Conservation (phyloP, 2,888 invertebrate genomes). For the Caenorhabditis sulstoni region DNA sequence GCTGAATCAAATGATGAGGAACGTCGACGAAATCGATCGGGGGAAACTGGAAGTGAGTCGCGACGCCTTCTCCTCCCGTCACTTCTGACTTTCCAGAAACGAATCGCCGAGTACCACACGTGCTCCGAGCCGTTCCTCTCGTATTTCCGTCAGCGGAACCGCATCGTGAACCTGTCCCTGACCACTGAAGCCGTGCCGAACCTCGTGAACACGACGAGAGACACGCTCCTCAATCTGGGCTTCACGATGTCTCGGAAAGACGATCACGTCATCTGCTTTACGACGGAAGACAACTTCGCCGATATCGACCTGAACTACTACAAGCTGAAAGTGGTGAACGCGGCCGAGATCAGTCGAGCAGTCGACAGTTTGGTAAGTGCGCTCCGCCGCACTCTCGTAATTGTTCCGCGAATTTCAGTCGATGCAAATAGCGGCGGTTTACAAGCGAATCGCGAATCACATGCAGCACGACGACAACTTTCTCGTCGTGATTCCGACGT, state of each 20-base stretch:
- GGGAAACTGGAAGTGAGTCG: conserved; percentile 72
- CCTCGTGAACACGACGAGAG: conserved; percentile 58
- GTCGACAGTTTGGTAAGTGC: conserved; percentile 45
- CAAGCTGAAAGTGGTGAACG: conserved; percentile 55
- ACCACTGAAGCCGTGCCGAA: conserved; percentile 45
- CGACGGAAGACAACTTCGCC: conserved; percentile 39
- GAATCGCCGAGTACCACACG: conserved; percentile 74
- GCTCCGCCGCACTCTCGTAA: too few species aligned
- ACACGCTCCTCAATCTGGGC: conserved; percentile 60
- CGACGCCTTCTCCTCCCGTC: neutral
- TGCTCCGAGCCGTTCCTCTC: conserved; percentile 76
- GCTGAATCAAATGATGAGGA: conserved; percentile 72
- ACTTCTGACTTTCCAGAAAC: conserved; percentile 65
- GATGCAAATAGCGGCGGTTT: conserved; percentile 39
- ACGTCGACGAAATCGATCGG: conserved; percentile 79
- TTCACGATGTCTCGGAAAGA: conserved; percentile 59
- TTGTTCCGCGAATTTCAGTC: conserved; percentile 1
- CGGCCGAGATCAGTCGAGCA: conserved; percentile 24
- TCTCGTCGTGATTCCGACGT: conserved; percentile 41
- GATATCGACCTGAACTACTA: conserved; percentile 63
- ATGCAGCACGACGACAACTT: conserved; percentile 49
- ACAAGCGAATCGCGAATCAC: conserved; percentile 35
- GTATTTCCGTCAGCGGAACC: conserved; percentile 73
- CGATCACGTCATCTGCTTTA: conserved; percentile 53
- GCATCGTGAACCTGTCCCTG: conserved; percentile 67